Conservation (phyloP, 2,888 invertebrate species). For the Lepetodrilus schrolli region DNA sequence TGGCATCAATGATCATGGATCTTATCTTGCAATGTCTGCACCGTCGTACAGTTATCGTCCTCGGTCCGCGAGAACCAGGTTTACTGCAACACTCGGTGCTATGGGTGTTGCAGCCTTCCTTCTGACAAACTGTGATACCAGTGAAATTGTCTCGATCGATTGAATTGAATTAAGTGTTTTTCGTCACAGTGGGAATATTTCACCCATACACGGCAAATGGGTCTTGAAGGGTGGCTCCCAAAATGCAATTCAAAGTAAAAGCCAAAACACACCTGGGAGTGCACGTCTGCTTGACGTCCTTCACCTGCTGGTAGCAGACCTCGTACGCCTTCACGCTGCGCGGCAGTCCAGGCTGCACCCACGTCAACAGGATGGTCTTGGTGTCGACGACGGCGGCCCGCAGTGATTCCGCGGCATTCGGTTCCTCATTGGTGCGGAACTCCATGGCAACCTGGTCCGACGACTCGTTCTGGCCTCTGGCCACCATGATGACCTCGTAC, state of each 20-base stretch:
- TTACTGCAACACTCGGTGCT: too few relatives aligned
- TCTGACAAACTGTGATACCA: too few relatives aligned
- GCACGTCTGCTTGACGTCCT: conserved; percentile 1
- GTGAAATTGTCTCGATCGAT: too few relatives aligned
- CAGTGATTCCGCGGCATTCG: conserved; percentile 46
- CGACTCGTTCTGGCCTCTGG: conserved; percentile 37
- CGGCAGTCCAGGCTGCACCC: conserved; percentile 45
- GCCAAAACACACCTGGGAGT: conserved; percentile 33
- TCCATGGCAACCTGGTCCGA: conserved; percentile 50
- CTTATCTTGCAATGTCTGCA: too few relatives aligned
- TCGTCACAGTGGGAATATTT: too few relatives aligned
- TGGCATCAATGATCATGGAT: too few relatives aligned
- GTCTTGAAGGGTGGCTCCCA: too few relatives aligned
- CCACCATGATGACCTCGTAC: conserved; percentile 56
- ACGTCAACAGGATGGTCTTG: conserved; percentile 45
- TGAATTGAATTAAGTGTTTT: too few relatives aligned
- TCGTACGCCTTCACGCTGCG: conserved; percentile 45
- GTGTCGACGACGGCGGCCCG: conserved; percentile 38
- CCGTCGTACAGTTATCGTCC: too few relatives aligned
- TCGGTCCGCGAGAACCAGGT: too few relatives aligned
- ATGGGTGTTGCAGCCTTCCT: too few relatives aligned
- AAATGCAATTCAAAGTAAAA: background rate
- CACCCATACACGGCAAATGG: too few relatives aligned
- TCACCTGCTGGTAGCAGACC: conserved; percentile 43
- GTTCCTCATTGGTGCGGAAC: conserved; percentile 48